Conservation (phyloP, 2,797 vertebrate species). For the Sparus aurata region DNA sequence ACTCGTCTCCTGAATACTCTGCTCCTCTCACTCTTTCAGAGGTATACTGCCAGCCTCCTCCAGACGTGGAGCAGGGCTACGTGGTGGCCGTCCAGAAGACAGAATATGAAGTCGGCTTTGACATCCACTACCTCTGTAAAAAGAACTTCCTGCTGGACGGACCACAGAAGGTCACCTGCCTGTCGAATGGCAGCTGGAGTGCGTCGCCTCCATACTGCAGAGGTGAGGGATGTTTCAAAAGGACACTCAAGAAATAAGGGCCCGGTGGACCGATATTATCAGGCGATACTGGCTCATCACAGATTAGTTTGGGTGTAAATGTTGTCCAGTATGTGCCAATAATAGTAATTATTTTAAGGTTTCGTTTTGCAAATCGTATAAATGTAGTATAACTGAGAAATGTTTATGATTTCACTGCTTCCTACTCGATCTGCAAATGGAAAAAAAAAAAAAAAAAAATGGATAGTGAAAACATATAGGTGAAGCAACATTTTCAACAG, state of each 20-base stretch:
- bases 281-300: no score
- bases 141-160: constrained; percentile 88
- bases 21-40: constrained; percentile 63
- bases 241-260: neutral
- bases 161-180: constrained; percentile 85
- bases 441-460: no score
- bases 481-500: no score
- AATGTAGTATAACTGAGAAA: no score
- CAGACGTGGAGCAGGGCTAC: constrained; percentile 83
- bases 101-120: constrained; percentile 86
- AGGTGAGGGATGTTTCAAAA: constrained; percentile 73
- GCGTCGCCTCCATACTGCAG: constrained; percentile 82
- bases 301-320: no score
- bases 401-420: no score
- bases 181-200: constrained; percentile 87
- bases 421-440: no score
- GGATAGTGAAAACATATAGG: no score
- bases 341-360: no score
- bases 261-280: no score
- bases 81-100: constrained; percentile 88
- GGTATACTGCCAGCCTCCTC: constrained; percentile 84
- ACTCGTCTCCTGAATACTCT: neutral
- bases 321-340: no score
- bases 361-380: no score
- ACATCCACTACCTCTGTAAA: constrained; percentile 89